Conservation (phyloP, 1,140 invertebrate genomes). For the Drosophila tsacasi region DNA sequence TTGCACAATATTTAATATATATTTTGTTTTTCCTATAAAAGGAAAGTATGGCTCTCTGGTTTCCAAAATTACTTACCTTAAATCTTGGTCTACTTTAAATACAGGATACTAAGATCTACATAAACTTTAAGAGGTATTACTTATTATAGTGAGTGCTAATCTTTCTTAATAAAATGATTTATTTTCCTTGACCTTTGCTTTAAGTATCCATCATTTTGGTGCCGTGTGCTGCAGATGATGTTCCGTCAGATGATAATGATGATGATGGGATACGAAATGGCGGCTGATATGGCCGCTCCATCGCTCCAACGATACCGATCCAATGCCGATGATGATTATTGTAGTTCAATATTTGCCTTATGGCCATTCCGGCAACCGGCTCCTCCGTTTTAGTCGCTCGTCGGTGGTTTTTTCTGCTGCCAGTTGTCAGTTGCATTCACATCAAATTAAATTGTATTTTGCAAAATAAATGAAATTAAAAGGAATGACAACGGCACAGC, state of each 20-base stretch:
- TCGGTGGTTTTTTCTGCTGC: conserved; percentile 52
- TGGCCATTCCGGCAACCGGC: conserved; percentile 59
- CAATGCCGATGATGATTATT: conserved; percentile 79
- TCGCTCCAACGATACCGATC: conserved; percentile 40
- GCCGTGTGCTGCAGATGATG: conserved; percentile 8
- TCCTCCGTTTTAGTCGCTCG: conserved; percentile 52
- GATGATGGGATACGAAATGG: conserved; percentile 68
- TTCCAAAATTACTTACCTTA: too few relatives aligned
- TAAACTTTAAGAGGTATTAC: too few relatives aligned
- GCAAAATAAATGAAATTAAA: conserved; percentile 83
- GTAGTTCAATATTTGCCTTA: conserved; percentile 83
- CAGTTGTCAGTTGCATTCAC: conserved; percentile 81
- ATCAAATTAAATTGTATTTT: conserved; percentile 83
- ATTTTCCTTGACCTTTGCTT: too few relatives aligned
- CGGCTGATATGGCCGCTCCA: conserved; percentile 57
- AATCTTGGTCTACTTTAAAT: too few relatives aligned
- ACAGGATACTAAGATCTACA: too few relatives aligned
- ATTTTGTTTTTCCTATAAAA: too few relatives aligned
- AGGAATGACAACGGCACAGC: conserved; percentile 73
- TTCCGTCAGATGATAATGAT: conserved; percentile 38
- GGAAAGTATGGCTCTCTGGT: too few relatives aligned
- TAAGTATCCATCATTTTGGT: background rate
- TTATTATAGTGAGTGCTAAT: too few relatives aligned
- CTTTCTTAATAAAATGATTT: too few relatives aligned
- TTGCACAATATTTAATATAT: too few relatives aligned